phyloP scores from a whole-genome alignment of 2,888 invertebrate genomes.

The Pseudanteris insignis region DNA sequence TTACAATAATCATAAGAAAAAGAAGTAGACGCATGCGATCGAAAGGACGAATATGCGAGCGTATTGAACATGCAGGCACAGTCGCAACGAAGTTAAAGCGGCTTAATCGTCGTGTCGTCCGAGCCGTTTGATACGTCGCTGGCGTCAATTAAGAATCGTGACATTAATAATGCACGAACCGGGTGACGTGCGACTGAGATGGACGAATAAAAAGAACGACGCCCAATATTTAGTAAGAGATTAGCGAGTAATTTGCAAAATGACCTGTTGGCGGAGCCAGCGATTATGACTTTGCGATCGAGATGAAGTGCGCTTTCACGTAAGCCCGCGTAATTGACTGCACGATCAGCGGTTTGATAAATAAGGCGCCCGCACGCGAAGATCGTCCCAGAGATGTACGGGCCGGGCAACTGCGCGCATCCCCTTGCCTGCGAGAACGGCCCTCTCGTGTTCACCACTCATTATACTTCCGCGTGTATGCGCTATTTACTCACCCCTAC shows the following conservation, averaged over 20 bases:
- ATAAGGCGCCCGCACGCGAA: slow-evolving; percentile 43
- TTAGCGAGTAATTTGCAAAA: slow-evolving; percentile 43
- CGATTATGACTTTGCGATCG: slow-evolving; percentile 29
- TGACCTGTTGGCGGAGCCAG: slow-evolving; percentile 25
- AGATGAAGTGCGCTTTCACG: slow-evolving; percentile 36
- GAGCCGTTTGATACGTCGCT: slow-evolving; percentile 20
- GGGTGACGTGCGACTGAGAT: slow-evolving; percentile 7
- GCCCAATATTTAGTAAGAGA: slow-evolving; percentile 39
- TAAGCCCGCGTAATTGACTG: slow-evolving; percentile 41
- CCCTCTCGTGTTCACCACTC: slow-evolving; percentile 56
- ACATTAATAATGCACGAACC: slow-evolving; percentile 40
- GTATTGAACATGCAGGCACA: slow-evolving; percentile 7
- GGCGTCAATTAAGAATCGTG: slow-evolving; percentile 29
- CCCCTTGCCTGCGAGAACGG: slow-evolving; percentile 21
- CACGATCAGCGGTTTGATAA: slow-evolving; percentile 38
- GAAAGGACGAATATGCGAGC: too few species aligned
- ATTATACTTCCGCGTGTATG: slow-evolving; percentile 59
- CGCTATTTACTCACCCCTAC: slow-evolving; percentile 60
- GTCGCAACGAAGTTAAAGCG: slow-evolving; percentile 3
- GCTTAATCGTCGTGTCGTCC: slow-evolving; percentile 19
- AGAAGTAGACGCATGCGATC: too few species aligned
- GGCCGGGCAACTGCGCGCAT: slow-evolving; percentile 31
- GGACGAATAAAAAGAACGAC: slow-evolving; percentile 15
- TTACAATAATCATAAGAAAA: too few species aligned
- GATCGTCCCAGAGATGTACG: slow-evolving; percentile 39